Conservation (phyloP, 2,113 vertebrate species). For the Ptychochromis oligacanthus region DNA sequence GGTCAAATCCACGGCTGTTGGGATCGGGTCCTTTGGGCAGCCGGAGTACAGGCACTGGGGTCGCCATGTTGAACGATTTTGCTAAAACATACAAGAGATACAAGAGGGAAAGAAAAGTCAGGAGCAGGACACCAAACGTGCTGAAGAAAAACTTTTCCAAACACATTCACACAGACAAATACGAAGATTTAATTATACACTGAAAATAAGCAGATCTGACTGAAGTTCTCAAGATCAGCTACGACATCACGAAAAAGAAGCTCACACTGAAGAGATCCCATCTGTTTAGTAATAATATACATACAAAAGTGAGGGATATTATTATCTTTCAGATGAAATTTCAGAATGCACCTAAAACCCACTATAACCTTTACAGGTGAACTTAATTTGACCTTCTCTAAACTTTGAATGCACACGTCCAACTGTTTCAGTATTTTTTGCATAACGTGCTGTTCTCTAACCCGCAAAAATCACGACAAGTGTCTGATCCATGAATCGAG, state of each 20-base stretch:
- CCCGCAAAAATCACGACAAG: no score
- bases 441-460: no score
- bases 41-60: slow-evolving; percentile 73
- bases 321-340: no score
- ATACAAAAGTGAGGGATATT: no score
- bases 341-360: no score
- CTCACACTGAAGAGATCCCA: background rate
- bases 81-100: background rate
- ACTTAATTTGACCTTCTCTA: no score
- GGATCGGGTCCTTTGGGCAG: slow-evolving; percentile 79
- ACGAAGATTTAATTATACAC: background rate
- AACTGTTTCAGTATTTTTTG: no score
- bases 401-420: no score
- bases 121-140: background rate
- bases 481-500: no score
- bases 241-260: rapidly evolving
- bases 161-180: background rate
- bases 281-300: no score
- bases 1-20: slow-evolving; percentile 85
- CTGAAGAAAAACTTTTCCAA: background rate
- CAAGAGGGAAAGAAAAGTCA: background rate
- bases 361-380: no score
- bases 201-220: background rate
- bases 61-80: slow-evolving; percentile 58
- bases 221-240: background rate